phyloP scores from a whole-genome alignment of 2,797 vertebrate species.

The Podarcis siculus region DNA sequence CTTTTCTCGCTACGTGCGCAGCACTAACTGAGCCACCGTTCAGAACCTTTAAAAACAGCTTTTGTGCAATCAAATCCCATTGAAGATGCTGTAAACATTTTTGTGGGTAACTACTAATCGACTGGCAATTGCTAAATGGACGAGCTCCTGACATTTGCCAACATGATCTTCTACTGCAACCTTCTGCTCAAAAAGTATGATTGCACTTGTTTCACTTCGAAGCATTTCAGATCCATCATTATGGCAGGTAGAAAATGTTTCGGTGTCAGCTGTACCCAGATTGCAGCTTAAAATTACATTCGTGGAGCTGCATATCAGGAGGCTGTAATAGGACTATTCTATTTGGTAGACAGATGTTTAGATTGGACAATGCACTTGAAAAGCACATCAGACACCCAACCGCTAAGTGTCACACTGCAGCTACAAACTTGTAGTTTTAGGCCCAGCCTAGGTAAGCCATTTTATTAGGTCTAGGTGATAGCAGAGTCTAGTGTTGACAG shows the following conservation, averaged over 20 bases:
- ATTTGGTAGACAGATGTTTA: neutral
- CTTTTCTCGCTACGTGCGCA: slow-evolving; percentile 1
- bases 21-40: neutral
- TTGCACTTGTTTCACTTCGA: slow-evolving; percentile 10
- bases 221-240: neutral
- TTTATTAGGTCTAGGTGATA: neutral
- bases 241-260: neutral
- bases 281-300: neutral
- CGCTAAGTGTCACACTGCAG: neutral
- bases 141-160: slow-evolving; percentile 44
- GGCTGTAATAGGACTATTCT: neutral
- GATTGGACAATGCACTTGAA: neutral
- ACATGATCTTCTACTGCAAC: slow-evolving; percentile 70
- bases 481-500: neutral
- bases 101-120: slow-evolving; percentile 23
- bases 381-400: too few species aligned
- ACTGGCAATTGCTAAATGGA: slow-evolving; percentile 7
- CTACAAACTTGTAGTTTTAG: neutral
- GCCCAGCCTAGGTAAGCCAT: neutral
- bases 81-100: slow-evolving; percentile 39
- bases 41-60: neutral
- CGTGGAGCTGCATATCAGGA: neutral
- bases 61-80: slow-evolving; percentile 29
- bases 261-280: neutral
- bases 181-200: slow-evolving; percentile 71